Conservation (phyloP, 2,113 vertebrate genomes). For the sheep (Ovis aries) region ARS-UI_Ramb_v3.0 NC_056056.1:51511001-51511500, state of each 20-base stretch:
- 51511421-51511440: neutral
- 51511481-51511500: neutral
- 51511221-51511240: conserved; percentile 33
- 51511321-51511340: neutral
- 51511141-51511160: conserved; percentile 59
- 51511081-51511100: conserved; percentile 52
- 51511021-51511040: neutral
- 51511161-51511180: conserved; percentile 47
- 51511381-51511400: neutral
- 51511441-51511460: neutral
- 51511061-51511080: conserved; percentile 56
- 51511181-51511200: conserved; percentile 35
- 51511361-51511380: neutral
- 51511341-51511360: neutral
- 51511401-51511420: neutral
- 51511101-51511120: conserved; percentile 63
- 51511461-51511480: neutral
- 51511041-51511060: neutral
- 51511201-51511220: conserved; percentile 26
- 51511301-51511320: neutral
- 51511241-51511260: neutral
- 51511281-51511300: neutral
- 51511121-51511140: conserved; percentile 50
- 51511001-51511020: neutral
- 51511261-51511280: neutral